Percentiles rank a stretch among this genome's conserved stretches.
These are phyloP conservation scores for Ormyrus labotus DNA, from an alignment of 2,888 invertebrate genomes.

Conservation along the genomic window DNA sequence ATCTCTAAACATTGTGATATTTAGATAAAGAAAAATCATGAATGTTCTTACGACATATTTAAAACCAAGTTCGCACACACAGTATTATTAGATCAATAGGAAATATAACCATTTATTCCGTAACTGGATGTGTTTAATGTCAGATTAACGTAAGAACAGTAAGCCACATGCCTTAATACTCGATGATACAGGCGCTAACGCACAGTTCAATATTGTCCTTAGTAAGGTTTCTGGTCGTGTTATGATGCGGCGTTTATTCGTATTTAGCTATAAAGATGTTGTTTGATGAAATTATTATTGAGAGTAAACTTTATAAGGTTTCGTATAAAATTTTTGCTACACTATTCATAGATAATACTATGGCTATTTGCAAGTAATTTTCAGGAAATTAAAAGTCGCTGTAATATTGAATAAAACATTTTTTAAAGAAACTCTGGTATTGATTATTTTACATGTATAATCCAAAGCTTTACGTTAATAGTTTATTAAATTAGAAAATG, in stretches of 20 bases:
- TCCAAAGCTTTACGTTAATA: too few species aligned
- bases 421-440: conserved; percentile 48
- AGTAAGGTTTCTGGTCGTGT: conserved; percentile 44
- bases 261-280: conserved; percentile 10
- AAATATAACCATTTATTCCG: conserved; percentile 19
- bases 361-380: conserved; percentile 42
- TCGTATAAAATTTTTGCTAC: conserved; percentile 48
- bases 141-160: conserved; percentile 33
- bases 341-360: conserved; percentile 33
- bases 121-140: conserved; percentile 46
- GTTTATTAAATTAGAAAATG: too few species aligned
- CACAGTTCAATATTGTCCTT: conserved; percentile 45
- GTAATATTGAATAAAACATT: conserved; percentile 54
- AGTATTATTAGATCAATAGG: conserved; percentile 38
- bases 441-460: conserved; percentile 30
- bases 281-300: conserved; percentile 38
- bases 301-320: conserved; percentile 24
- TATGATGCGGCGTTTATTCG: conserved; percentile 15
- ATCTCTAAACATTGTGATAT: conserved; percentile 38
- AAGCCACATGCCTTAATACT: conserved; percentile 56
- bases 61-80: conserved; percentile 20
- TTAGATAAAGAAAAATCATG: conserved; percentile 6
- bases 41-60: background rate
- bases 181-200: conserved; percentile 44
- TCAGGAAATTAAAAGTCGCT: conserved; percentile 39